These are phyloP conservation scores for Calcarius lapponicus DNA, from an alignment of 2,797 vertebrate genomes.

Conservation along the genomic window DNA sequence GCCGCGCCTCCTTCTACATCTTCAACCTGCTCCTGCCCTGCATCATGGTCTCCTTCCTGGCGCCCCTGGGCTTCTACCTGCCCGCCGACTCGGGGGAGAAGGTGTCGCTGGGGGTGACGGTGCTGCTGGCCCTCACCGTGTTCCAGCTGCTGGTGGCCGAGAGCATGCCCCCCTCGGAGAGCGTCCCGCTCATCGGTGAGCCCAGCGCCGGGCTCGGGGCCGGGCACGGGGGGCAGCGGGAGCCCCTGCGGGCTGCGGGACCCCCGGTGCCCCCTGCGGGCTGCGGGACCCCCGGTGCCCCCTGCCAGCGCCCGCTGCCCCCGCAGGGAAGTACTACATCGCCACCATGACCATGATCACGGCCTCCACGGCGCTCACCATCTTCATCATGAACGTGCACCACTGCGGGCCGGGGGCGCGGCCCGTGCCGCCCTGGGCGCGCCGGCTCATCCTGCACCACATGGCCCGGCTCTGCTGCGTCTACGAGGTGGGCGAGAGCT, in stretches of 20 bases:
- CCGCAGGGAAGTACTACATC: slow-evolving; percentile 91
- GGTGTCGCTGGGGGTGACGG: slow-evolving; percentile 89
- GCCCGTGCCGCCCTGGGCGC: slow-evolving; percentile 85
- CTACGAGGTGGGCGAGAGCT: slow-evolving; percentile 83
- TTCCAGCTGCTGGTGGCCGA: slow-evolving; percentile 93
- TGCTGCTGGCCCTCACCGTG: slow-evolving; percentile 90
- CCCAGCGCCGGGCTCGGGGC: too few relatives aligned
- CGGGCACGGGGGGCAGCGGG: accelerated
- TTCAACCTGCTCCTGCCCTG: slow-evolving; percentile 92
- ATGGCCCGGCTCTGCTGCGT: slow-evolving; percentile 85
- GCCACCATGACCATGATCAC: slow-evolving; percentile 96
- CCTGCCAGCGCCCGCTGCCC: accelerated
- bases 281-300: too few relatives aligned
- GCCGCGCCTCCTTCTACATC: slow-evolving; percentile 89
- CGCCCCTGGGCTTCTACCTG: slow-evolving; percentile 89
- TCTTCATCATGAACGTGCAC: slow-evolving; percentile 93
- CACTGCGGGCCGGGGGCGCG: slow-evolving; percentile 86
- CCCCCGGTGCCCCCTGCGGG: too few relatives aligned
- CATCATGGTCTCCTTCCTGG: slow-evolving; percentile 91
- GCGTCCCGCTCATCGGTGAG: slow-evolving; percentile 90
- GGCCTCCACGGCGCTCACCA: slow-evolving; percentile 88
- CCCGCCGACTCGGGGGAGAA: slow-evolving; percentile 91
- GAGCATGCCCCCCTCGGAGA: slow-evolving; percentile 92
- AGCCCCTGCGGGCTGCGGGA: too few relatives aligned
- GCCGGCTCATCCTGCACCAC: slow-evolving; percentile 80